These are phyloP conservation scores for Cylloceria caligata DNA, from an alignment of 2,888 invertebrate genomes.

Conservation along the genomic window DNA sequence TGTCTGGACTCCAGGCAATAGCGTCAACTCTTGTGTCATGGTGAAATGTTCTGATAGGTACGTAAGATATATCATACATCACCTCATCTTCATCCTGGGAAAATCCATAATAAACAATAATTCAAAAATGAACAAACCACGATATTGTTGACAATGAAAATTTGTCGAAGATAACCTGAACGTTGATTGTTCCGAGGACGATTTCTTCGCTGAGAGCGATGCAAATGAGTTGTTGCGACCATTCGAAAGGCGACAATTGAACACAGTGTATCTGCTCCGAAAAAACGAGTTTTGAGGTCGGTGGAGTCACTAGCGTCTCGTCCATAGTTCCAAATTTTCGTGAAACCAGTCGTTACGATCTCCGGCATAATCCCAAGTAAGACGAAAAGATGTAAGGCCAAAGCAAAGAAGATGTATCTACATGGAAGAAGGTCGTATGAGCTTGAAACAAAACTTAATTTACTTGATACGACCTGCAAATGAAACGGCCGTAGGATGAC, in stretches of 20 bases:
- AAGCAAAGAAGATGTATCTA: too few species aligned
- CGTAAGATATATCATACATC: slow-evolving; percentile 85
- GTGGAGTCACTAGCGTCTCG: slow-evolving; percentile 79
- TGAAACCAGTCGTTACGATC: slow-evolving; percentile 5
- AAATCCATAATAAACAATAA: slow-evolving; percentile 72
- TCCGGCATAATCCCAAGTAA: slow-evolving; percentile 77
- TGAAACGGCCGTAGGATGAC: too few species aligned
- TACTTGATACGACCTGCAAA: too few species aligned
- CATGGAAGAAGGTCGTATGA: too few species aligned
- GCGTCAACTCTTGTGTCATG: slow-evolving; percentile 86
- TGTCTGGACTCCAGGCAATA: slow-evolving; percentile 88
- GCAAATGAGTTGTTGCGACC: slow-evolving; percentile 88
- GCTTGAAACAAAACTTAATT: too few species aligned
- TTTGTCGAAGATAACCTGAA: slow-evolving; percentile 84
- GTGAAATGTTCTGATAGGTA: slow-evolving; percentile 86
- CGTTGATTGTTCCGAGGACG: slow-evolving; percentile 86
- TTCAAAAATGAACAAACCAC: neutral
- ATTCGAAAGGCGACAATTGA: slow-evolving; percentile 88
- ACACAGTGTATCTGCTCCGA: slow-evolving; percentile 86
- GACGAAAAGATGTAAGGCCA: too few species aligned
- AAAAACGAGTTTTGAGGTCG: slow-evolving; percentile 85
- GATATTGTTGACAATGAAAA: slow-evolving; percentile 30
- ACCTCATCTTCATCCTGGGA: slow-evolving; percentile 86
- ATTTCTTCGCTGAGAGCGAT: slow-evolving; percentile 87
- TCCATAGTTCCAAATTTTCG: slow-evolving; percentile 75